Percentiles rank a stretch among this genome's conserved stretches.
Evolutionary conservation across 2,888 invertebrate species (phyloP).

Genomic region (Nasonia oneida): DNA sequence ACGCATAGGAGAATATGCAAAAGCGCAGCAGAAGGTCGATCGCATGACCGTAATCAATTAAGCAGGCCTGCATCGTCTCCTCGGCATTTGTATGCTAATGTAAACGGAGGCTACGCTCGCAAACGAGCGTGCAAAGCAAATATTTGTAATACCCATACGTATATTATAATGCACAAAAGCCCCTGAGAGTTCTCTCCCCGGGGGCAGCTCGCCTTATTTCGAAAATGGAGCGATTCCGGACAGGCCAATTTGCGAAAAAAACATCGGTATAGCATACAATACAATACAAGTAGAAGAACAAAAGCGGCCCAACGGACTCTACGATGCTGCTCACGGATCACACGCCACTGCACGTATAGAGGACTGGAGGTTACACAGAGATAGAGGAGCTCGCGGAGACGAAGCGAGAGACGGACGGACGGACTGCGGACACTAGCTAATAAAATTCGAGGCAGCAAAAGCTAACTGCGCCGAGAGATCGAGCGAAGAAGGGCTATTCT

Average conservation of each 20-base stretch:
- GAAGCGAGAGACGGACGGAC: not conserved
- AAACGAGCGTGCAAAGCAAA: slow-evolving; percentile 30
- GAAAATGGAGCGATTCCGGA: slow-evolving; percentile 15
- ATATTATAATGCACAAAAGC: not conserved
- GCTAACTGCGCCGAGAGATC: not conserved
- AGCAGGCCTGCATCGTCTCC: not conserved
- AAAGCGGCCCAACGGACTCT: not conserved
- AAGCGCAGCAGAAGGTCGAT: not conserved
- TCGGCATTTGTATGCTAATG: not conserved
- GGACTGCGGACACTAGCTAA: slow-evolving; percentile 5
- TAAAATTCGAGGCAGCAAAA: slow-evolving; percentile 26
- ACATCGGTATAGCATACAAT: not conserved
- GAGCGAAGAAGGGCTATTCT: slow-evolving; percentile 13
- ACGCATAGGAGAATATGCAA: not conserved
- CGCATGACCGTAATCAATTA: not conserved
- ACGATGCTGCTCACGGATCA: not conserved
- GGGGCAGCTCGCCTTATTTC: not conserved
- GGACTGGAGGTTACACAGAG: not conserved
- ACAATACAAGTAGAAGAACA: not conserved
- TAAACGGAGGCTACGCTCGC: not conserved
- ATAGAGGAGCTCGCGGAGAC: not conserved
- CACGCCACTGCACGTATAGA: not conserved
- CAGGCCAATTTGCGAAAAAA: slow-evolving; percentile 37
- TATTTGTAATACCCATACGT: slow-evolving; percentile 4
- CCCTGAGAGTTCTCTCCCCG: not conserved